Evolutionary conservation across 1,140 invertebrate genomes (phyloP), one percentile per base, ranked within the genome.

Genomic region (Glomeris maerens): DNA sequence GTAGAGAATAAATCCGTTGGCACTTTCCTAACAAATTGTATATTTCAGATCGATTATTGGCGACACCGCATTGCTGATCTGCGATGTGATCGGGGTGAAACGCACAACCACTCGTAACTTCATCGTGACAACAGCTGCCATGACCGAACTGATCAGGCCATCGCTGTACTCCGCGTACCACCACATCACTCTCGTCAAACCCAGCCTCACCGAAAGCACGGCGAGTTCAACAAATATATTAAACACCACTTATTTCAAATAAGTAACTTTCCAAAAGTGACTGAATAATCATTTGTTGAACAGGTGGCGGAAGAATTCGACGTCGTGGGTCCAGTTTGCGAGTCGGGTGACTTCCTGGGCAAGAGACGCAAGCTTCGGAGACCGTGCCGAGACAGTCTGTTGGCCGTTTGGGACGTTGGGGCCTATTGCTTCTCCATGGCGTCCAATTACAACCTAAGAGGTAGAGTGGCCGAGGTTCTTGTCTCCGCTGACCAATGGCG

Each of bases 291-390:
- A n/a, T n/a, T n/a, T n/a, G n/a, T n/a, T n/a, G n/a, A n/a, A n/a
- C n/a, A n/a, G n/a, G n/a, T n/a, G n/a, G n/a, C 39, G 46, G 17
- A 51, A 28, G 26, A 54, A 3, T 69, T 55, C 50, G 64, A 72
- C 45, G 57, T 73, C 4, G 71, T 72, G 2, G 71, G 71, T 5
- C 70, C 71, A 3, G 63, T 73, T 3, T 72, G 70, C 57, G 71
- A 73, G 56, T 60, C 61, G 38, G 60, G 61, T 4, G 71, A 73
- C 56, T 70, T 71, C 49, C 49, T 73, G 3, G 70, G 62, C 36
- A 60, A 66, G 55, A 63, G 66, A 52, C 59, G 66, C 20, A 40
- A 53, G 2, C 47, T 72, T 17, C 46, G 54, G 4, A 47, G 45
- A 3, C 58, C 63, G 29, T 49, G 61, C n/a, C 53, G 54, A n/a